Percentiles rank a stretch among this genome's conserved stretches.
Conservation (phyloP, 2,888 invertebrate genomes). For the Stenchaetothrips biformis region DNA sequence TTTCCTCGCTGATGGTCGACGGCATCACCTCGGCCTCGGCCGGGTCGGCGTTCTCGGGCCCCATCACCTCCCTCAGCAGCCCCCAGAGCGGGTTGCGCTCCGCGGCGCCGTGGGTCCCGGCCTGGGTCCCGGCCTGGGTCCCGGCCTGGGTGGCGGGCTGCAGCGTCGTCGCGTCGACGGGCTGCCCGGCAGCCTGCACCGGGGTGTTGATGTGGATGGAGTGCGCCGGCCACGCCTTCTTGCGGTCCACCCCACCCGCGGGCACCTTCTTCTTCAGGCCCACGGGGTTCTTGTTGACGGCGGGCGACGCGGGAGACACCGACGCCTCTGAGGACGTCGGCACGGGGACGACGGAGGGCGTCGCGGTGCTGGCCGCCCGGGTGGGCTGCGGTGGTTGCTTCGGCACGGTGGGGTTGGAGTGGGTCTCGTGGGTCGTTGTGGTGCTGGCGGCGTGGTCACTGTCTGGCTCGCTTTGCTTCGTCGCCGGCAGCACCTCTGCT, state of each 20-base stretch:
- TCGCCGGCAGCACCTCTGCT: too few species aligned
- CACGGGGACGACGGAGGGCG: too few species aligned
- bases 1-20: conserved; percentile 49
- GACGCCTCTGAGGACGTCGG: too few species aligned
- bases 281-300: conserved; percentile 30
- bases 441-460: too few species aligned
- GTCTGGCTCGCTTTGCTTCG: too few species aligned
- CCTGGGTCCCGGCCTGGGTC: conserved; percentile 33
- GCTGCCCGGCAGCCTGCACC: conserved; percentile 27
- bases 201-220: conserved; percentile 31
- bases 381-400: too few species aligned
- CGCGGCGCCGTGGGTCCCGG: conserved; percentile 51
- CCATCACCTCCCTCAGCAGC: conserved; percentile 54
- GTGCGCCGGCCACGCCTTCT: conserved; percentile 31
- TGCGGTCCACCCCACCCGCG: conserved; percentile 32
- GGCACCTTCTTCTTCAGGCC: conserved; percentile 33
- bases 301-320: background rate
- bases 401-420: too few species aligned
- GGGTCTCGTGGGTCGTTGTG: too few species aligned
- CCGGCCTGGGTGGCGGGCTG: conserved; percentile 46
- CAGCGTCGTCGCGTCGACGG: background rate
- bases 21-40: conserved; percentile 49
- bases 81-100: conserved; percentile 60
- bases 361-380: too few species aligned
- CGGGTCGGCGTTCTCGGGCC: conserved; percentile 50